Evolutionary conservation across 2,113 vertebrate genomes (phyloP), one percentile per base, ranked within the genome.

Genomic region (Hippocampus guttulatus): DNA sequence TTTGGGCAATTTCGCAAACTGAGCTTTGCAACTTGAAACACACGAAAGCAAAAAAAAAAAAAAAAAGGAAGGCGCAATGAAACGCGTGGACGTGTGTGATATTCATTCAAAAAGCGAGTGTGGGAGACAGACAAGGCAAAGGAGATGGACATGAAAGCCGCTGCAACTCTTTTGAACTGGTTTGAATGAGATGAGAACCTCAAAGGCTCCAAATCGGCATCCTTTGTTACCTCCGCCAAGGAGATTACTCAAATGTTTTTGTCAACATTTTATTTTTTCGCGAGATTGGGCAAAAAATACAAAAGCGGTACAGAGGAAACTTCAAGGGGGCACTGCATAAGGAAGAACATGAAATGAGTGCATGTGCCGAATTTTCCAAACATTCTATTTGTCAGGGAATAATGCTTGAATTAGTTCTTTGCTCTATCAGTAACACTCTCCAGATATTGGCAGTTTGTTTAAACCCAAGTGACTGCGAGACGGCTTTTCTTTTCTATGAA

Each of bases 161-260:
- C 74, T 43, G 43, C 41, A 49, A 74, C 8, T 57, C 73, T 47
- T 69, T 63, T 80, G 81, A 84, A 72, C 74, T 81, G 43, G 68
- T 77, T 80, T 87, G 74, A 81, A 75, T 86, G 67, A 80, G 25
- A 76, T 33, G 23, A 58, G 55, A 58, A 67, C 74, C 68, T 80
- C 23, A 80, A 84, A 86, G 68, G 75, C 61, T 21, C 75, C 20
- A 10, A 65, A 54, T 68, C 25, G 33, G 64, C 73, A 68, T 79
- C 70, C 57, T 62, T 68, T 33, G 27, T 51, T 27, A 38, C 6
- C 60, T 18, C 45, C 41, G 47, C 67, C 18, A 51, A 62, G 11
- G 67, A 30, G 54, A 63, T 30, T 51, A 45, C 1, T 16, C 8
- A 38, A 38, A 38, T 57, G 23, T 25, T 5, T 54, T 3, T 18